Conservation (phyloP, 2,888 invertebrate species). For the Hipparchia sbordonii region DNA sequence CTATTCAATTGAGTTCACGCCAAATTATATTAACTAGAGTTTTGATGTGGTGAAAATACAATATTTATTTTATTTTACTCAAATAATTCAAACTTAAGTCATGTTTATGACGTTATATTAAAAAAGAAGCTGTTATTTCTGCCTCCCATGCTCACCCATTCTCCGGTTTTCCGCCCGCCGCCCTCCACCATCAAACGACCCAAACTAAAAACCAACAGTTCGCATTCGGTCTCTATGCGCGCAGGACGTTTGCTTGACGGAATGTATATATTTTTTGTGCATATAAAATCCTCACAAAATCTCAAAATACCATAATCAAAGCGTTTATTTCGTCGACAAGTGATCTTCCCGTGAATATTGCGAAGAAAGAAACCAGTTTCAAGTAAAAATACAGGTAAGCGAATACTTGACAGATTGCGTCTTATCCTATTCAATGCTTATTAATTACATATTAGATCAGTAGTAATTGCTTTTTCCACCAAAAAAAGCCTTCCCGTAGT, state of each 20-base stretch:
- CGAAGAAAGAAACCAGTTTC: constrained; percentile 68
- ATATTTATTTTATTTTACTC: constrained; percentile 2
- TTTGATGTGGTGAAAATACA: constrained; percentile 34
- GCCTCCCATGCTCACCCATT: constrained; percentile 70
- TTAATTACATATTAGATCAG: constrained; percentile 55
- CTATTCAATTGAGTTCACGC: constrained; percentile 27
- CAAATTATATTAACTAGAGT: not conserved
- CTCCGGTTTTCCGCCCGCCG: constrained; percentile 75
- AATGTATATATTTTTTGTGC: constrained; percentile 80
- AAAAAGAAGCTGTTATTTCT: constrained; percentile 59
- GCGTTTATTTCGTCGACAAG: constrained; percentile 63
- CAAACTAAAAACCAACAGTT: constrained; percentile 76
- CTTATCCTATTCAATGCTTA: constrained; percentile 72
- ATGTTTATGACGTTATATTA: constrained; percentile 40
- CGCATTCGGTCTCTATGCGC: constrained; percentile 82
- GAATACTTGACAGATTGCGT: constrained; percentile 78
- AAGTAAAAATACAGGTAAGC: constrained; percentile 78
- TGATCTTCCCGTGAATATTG: constrained; percentile 73
- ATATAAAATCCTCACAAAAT: constrained; percentile 76
- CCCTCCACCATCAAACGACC: constrained; percentile 55
- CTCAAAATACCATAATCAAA: constrained; percentile 78
- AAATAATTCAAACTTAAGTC: constrained; percentile 12
- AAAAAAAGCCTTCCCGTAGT: constrained; percentile 43
- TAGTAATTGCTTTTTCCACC: constrained; percentile 56
- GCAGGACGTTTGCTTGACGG: constrained; percentile 76